These are phyloP conservation scores for Meteorus sp. DNA, from an alignment of 1,140 invertebrate genomes.

Conservation along the genomic window DNA sequence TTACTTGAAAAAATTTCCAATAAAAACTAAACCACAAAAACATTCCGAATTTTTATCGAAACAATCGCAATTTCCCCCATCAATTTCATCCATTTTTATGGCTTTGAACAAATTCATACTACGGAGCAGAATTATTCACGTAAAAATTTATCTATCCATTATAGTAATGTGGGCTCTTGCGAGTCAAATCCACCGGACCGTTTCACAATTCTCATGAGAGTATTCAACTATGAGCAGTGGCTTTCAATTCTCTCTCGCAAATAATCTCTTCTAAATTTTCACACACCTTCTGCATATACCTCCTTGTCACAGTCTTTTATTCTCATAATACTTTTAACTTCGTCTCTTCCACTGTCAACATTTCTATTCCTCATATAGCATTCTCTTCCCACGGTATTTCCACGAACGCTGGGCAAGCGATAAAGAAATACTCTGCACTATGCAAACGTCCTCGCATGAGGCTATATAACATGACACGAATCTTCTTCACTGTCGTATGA, in stretches of 20 bases:
- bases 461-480: constrained; percentile 12
- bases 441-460: constrained; percentile 12
- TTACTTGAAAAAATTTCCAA: no score
- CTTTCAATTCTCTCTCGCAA: no score
- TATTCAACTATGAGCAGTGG: no score
- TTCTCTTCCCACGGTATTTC: constrained; percentile 13
- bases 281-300: background rate
- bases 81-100: no score
- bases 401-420: background rate
- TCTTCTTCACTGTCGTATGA: background rate
- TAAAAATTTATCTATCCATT: background rate
- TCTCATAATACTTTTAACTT: background rate
- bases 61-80: no score
- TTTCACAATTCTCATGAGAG: no score
- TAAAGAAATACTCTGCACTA: constrained; percentile 1
- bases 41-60: no score
- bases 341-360: background rate
- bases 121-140: background rate
- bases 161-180: background rate
- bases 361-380: background rate
- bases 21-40: no score
- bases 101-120: background rate
- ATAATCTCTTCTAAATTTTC: background rate
- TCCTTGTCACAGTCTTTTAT: background rate
- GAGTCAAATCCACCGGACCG: no score